Base-by-base conservation (phyloP, 2,113 vertebrate genomes). In the Arothron firmamentum region DNA sequence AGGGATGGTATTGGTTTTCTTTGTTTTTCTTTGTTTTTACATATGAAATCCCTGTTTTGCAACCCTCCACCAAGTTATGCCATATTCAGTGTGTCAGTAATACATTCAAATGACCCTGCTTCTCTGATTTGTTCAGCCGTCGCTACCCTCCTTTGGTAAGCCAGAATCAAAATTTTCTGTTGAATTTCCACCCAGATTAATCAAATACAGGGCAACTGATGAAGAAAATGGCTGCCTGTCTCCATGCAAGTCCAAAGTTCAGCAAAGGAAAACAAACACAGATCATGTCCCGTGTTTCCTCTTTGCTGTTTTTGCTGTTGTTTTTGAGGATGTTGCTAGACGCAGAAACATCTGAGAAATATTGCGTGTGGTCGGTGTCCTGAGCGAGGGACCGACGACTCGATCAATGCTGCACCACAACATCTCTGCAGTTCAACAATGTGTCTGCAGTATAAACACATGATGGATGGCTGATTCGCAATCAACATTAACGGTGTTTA, bases 261-360 rank as follows among this genome's bases (percentile, higher is more conserved):
- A 78, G 77, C 67, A 77, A 74, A 86, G 75, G 65, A 84, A 85
- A 86, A 85, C 74, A 80, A 80, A 80, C 62, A 59, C 53, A 38
- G 34, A 38, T 38, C 2, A 12, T 38, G 34, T 38, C 12, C 2
- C 34, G 34, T 38, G 10, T 38, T 12, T 25, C 56, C 73, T 38
- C 5, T 31, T 62, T 62, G 75, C 72, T 70, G 70, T 72, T 78
- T 83, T 8, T 81, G n/a, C 78, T 82, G 66, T 38, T 38, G 8
- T 12, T 31, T 31, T 70, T 7, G 17, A 67, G 56, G 77, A 84
- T 76, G 78, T 83, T 67, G 73, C 21, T 23, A 23, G 21, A 23
- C 82, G 72, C 83, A 85, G 64, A 77, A 84, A 88, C 85, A 88
- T 85, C 83, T 87, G 84, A 85, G 83, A 82, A 81, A 80, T 75